Conservation (phyloP, 53 echinoderm and acorn worm species). For the Luidia sarsii region DNA sequence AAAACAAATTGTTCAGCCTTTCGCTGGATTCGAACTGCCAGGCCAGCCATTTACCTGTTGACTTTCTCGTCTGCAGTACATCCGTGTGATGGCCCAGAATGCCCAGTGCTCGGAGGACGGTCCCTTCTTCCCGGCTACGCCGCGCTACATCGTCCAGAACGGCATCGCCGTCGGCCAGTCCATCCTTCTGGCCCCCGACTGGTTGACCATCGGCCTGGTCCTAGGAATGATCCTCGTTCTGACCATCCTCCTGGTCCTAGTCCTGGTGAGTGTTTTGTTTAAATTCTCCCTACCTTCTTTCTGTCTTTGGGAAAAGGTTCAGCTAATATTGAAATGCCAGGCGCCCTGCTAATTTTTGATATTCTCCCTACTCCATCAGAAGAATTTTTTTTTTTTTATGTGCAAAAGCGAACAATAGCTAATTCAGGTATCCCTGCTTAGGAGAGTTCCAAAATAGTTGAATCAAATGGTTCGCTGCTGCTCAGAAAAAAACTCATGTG, state of each 20-base stretch:
- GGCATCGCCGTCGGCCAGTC: conserved; percentile 87
- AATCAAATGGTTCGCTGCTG: too few species aligned
- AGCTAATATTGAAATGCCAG: neutral
- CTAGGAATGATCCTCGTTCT: conserved; percentile 74
- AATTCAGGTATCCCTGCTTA: too few species aligned
- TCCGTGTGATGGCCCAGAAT: conserved; percentile 95
- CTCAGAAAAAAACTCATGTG: too few species aligned
- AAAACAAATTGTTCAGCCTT: too few species aligned
- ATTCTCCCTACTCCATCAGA: too few species aligned
- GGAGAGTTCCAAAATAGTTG: too few species aligned
- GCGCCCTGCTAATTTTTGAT: neutral
- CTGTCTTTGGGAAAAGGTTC: neutral
- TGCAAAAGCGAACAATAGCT: too few species aligned
- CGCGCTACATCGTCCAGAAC: conserved; percentile 96
- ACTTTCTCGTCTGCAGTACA: conserved; percentile 47
- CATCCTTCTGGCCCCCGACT: conserved; percentile 92
- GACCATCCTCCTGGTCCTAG: conserved; percentile 82
- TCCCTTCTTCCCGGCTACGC: conserved; percentile 95
- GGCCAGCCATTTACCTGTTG: too few species aligned
- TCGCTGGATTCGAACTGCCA: too few species aligned
- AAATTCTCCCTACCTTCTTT: too few species aligned
- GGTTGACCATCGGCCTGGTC: conserved; percentile 84
- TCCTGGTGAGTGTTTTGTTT: conserved; percentile 72
- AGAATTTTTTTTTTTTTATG: too few species aligned
- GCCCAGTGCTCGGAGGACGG: conserved; percentile 98